A percentile compares a stretch with the other conserved stretches of the same genome.
Evolutionary conservation across 2,888 invertebrate genomes (phyloP).

Genomic region (Idaea aversata): DNA sequence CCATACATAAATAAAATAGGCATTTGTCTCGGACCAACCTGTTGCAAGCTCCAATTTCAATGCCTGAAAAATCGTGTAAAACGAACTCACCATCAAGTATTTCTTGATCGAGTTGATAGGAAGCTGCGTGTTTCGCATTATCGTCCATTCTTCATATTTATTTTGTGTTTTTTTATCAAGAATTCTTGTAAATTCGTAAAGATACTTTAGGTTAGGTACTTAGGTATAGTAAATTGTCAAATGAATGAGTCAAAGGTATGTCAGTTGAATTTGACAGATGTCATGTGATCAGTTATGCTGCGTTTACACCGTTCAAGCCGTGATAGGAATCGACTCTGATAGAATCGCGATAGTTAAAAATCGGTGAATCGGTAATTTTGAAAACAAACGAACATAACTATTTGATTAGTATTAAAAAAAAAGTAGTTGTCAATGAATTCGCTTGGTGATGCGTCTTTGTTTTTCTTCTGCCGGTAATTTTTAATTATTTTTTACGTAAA

Average conservation of each 20-base stretch:
- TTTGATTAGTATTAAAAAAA: too few relatives aligned
- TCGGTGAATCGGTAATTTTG: neutral
- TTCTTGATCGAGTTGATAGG: constrained; percentile 74
- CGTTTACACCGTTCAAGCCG: too few relatives aligned
- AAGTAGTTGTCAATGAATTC: too few relatives aligned
- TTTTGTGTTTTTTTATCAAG: constrained; percentile 30
- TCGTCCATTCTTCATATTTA: constrained; percentile 80
- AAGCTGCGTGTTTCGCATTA: constrained; percentile 68
- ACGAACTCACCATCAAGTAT: constrained; percentile 66
- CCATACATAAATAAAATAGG: neutral
- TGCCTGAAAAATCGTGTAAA: constrained; percentile 27
- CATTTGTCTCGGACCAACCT: constrained; percentile 24
- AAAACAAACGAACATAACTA: too few relatives aligned
- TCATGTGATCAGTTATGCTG: too few relatives aligned
- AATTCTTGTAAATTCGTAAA: constrained; percentile 5
- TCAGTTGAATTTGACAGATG: constrained; percentile 4
- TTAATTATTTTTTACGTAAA: constrained; percentile 3
- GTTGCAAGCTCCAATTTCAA: constrained; percentile 44
- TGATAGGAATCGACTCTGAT: too few relatives aligned
- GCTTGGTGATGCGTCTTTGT: constrained; percentile 10
- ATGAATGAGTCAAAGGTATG: constrained; percentile 20
- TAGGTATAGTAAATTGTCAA: constrained; percentile 20
- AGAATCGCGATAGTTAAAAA: too few relatives aligned
- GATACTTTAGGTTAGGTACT: neutral
- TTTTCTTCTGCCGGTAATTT: constrained; percentile 25